phyloP scores from a whole-genome alignment of 2,888 invertebrate species.

The Strigamia transsilvanica region DNA sequence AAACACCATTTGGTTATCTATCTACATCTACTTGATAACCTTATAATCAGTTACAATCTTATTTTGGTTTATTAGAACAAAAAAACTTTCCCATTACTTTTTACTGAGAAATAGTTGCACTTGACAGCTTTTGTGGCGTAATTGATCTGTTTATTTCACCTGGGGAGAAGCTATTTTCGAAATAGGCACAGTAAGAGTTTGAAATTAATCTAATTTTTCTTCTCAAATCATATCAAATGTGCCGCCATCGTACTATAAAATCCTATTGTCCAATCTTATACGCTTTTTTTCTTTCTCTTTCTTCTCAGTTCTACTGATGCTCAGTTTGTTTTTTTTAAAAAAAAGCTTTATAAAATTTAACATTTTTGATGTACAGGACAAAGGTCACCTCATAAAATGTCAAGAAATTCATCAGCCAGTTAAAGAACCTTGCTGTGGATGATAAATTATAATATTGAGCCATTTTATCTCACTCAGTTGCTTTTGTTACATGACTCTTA shows the following conservation, averaged over 20 bases:
- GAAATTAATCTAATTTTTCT: conserved; percentile 39
- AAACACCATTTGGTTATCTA: too few species aligned
- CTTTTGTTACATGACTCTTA: not conserved
- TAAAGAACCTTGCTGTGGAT: not conserved
- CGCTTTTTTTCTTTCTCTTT: not conserved
- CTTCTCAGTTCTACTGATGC: not conserved
- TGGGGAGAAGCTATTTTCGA: not conserved
- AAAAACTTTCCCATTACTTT: not conserved
- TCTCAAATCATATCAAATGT: conserved; percentile 14
- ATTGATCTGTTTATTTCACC: conserved; percentile 44
- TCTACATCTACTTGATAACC: too few species aligned
- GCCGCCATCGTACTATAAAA: conserved; percentile 15
- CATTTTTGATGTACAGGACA: not conserved
- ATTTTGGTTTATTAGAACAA: not conserved
- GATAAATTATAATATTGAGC: not conserved
- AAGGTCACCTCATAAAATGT: not conserved
- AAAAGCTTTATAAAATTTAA: too few species aligned
- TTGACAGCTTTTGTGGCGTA: conserved; percentile 21
- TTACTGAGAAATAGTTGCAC: not conserved
- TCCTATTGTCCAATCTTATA: conserved; percentile 18
- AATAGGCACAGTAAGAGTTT: not conserved
- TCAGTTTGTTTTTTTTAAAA: too few species aligned
- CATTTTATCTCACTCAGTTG: not conserved
- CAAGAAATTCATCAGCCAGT: too few species aligned
- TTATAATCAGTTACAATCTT: not conserved